Percentiles rank a stretch among this genome's conserved stretches.
These are phyloP conservation scores for Colletes gigas DNA, from an alignment of 1,140 invertebrate genomes.

Conservation along the genomic window DNA sequence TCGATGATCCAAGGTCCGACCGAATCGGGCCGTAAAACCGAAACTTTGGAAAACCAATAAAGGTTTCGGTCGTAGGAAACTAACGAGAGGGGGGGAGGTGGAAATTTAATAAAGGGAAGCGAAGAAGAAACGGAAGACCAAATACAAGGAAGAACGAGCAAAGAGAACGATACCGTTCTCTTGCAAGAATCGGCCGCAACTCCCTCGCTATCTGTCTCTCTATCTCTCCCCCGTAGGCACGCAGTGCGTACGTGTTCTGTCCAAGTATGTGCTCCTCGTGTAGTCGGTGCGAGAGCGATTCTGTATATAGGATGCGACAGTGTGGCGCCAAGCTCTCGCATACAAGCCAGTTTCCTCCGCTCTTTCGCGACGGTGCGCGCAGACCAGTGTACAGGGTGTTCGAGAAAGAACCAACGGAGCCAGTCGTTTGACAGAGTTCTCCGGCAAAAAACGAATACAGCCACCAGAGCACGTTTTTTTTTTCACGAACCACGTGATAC, in stretches of 20 bases:
- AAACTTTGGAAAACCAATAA: too few species aligned
- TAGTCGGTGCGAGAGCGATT: constrained; percentile 53
- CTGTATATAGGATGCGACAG: constrained; percentile 66
- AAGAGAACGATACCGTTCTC: constrained; percentile 9
- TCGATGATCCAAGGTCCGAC: too few species aligned
- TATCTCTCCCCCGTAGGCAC: constrained; percentile 20
- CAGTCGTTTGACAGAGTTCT: neutral
- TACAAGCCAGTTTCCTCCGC: constrained; percentile 41
- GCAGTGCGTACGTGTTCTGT: constrained; percentile 8
- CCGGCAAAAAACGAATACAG: neutral
- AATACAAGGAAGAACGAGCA: neutral
- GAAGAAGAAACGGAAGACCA: neutral
- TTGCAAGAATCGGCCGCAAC: neutral
- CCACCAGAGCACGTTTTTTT: neutral
- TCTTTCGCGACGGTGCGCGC: constrained; percentile 41
- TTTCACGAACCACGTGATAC: neutral
- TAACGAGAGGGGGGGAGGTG: too few species aligned
- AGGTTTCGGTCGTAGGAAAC: too few species aligned
- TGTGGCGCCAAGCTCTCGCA: constrained; percentile 60
- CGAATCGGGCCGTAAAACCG: too few species aligned
- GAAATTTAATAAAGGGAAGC: constrained; percentile 9
- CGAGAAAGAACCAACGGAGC: constrained; percentile 25
- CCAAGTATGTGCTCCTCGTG: neutral
- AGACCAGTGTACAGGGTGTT: constrained; percentile 44
- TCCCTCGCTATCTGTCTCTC: constrained; percentile 13